Evolutionary conservation across 2,888 invertebrate genomes (phyloP).

Genomic region (Drosophila macrospina): DNA sequence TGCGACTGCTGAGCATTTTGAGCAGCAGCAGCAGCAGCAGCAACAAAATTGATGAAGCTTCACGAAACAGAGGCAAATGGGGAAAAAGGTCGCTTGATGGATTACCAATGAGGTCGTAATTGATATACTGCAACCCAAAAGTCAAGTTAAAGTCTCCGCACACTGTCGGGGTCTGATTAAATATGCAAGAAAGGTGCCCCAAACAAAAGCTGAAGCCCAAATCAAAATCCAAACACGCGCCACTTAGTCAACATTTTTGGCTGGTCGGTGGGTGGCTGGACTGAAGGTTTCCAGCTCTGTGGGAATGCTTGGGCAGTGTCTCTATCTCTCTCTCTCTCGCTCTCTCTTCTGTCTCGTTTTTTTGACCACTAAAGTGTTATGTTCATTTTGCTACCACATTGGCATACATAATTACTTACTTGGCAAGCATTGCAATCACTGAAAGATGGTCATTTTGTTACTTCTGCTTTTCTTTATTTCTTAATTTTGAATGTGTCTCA

Average conservation of each 20-base stretch:
- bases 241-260: conserved; percentile 56
- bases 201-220: conserved; percentile 49
- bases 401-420: conserved; percentile 74
- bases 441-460: conserved; percentile 26
- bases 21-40: too few species aligned
- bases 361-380: conserved; percentile 60
- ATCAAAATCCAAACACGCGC: conserved; percentile 76
- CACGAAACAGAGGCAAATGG: conserved; percentile 24
- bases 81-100: conserved; percentile 68
- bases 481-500: conserved; percentile 18
- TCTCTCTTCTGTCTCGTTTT: conserved; percentile 13
- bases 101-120: conserved; percentile 67
- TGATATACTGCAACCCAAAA: conserved; percentile 55
- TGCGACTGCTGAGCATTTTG: conserved; percentile 55
- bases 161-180: conserved; percentile 67
- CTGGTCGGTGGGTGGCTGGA: conserved; percentile 54
- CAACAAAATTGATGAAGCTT: conserved; percentile 72
- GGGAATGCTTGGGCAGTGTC: conserved; percentile 32
- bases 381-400: conserved; percentile 65
- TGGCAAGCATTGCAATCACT: conserved; percentile 58
- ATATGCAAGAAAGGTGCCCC: conserved; percentile 59
- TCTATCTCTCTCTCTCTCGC: not conserved
- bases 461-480: conserved; percentile 19
- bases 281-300: conserved; percentile 9
- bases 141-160: conserved; percentile 37